Base-by-base conservation (phyloP, 2,888 invertebrate species). In the Andrena trimmerana region DNA sequence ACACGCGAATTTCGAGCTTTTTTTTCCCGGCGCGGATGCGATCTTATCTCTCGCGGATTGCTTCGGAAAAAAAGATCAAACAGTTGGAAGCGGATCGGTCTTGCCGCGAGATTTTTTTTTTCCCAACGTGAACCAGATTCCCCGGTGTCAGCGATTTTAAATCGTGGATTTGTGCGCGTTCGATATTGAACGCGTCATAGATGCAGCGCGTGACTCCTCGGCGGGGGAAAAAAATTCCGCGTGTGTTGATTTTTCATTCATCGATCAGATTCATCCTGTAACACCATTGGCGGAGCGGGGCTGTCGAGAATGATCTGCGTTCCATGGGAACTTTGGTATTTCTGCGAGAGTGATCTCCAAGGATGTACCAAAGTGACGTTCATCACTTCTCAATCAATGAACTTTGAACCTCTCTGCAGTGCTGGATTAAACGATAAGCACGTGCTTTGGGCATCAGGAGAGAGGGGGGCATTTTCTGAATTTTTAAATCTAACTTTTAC, bases 1-100 rank as follows among this genome's bases (percentile, higher is more conserved):
- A 63, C 24, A 27, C 52, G 75, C 36, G 29, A 77, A 75, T 81
- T 78, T 80, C 78, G 59, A 76, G 74, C 70, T 86, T 79, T 76
- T 76, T 48, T 63, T 69, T 60, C 74, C 54, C 6, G 52, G 74
- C 76, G 75, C 74, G 84, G 81, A 70, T 68, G 29, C 71, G 67
- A 73, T 42, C 60, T 87, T 86, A 79, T 71, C 67, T 36, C 29
- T n/a, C 20, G 16, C 16, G 29, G 42, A 59, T 8, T 27, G n/a
- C 8, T 4, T 6, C 24, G 27, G 16, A 6, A 57, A 50, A 27
- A 16, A 29, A 52, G 16, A 20, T 2, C 5, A 24, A 36, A 72
- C 62, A n/a, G 20, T 33, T 8, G 33, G 31, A n/a, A 60, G n/a
- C 60, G 31, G 7, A n/a, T 33, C 27, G 29, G n/a, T 24, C n/a